Base-by-base conservation (phyloP, 2,888 invertebrate species). In the Synanthedon andrenaeformis region DNA sequence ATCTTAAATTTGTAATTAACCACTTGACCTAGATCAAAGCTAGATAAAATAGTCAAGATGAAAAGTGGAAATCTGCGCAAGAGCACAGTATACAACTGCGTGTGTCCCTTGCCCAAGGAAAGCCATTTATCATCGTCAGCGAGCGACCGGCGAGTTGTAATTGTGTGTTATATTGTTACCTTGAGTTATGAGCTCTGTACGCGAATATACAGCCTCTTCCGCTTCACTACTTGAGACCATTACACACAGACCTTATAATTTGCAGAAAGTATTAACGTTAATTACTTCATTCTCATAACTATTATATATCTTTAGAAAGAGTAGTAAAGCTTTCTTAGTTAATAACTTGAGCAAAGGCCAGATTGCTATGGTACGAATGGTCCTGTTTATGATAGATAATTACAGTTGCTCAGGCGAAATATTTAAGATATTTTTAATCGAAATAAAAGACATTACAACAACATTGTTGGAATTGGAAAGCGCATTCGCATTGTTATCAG, bases 81-180 rank as follows among this genome's bases (percentile, higher is more conserved):
- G 62, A 58, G 62, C 64, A 68, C 67, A 75, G 70, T 69, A 64
- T 68, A 62, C 49, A 12, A 45, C 67, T 60, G 64, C 65, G 67
- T 73, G 69, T 76, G 79, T 78, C 75, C 66, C 71, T 72, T 67
- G 75, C 74, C 74, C 69, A 80, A 76, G 79, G 76, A 82, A 78
- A 70, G 70, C 67, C 69, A 84, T 87, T 82, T 82, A 79, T 87
- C 84, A 84, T 86, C 86, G 81, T 86, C 85, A 82, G 76, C 76
- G 65, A 66, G 67, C 62, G 69, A 67, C 72, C 65, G 67, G 74
- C 63, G 76, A 73, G 79, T 81, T 78, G 84, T 85, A 85, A 85
- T 86, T 85, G 83, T 83, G 70, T 69, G 77, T 80, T 72, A 80
- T 82, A 83, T 82, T 83, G 84, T 83, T 80, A 74, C 74, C 66